Evolutionary conservation across 2,113 vertebrate genomes (phyloP).

Genomic region (Shinisaurus crocodilurus): DNA sequence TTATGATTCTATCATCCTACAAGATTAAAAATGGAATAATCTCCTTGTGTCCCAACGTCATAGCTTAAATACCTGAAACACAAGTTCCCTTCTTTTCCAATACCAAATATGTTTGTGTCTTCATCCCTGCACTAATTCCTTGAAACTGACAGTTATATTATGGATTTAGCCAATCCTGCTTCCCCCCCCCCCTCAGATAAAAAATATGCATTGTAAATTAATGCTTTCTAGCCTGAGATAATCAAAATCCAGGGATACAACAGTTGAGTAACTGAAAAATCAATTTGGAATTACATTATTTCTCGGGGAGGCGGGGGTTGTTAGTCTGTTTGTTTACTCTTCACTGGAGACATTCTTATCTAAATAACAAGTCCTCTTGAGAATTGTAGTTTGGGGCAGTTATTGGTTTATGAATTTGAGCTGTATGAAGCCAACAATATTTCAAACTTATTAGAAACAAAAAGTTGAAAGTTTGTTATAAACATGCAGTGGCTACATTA

Average conservation of each 20-base stretch:
- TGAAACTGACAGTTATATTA: slow-evolving; percentile 27
- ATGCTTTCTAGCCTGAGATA: slow-evolving; percentile 57
- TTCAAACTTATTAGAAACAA: slow-evolving; percentile 24
- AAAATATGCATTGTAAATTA: slow-evolving; percentile 41
- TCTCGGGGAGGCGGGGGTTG: slow-evolving; percentile 49
- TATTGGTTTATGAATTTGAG: slow-evolving; percentile 41
- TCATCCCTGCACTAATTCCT: slow-evolving; percentile 16
- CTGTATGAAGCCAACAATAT: slow-evolving; percentile 46
- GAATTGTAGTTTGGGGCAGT: slow-evolving; percentile 22
- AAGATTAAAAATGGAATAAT: not conserved
- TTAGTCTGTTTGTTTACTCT: slow-evolving; percentile 56
- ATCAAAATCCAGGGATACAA: slow-evolving; percentile 55
- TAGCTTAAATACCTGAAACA: not conserved
- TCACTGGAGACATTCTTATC: slow-evolving; percentile 49
- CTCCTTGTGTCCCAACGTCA: not conserved
- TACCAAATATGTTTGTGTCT: not conserved
- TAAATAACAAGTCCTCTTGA: slow-evolving; percentile 44
- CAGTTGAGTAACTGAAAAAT: slow-evolving; percentile 61
- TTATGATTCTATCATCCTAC: not conserved
- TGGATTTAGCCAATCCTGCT: slow-evolving; percentile 8
- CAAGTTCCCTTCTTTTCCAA: not conserved
- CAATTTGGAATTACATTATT: slow-evolving; percentile 59
- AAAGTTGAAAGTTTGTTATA: slow-evolving; percentile 42
- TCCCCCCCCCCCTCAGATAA: slow-evolving; percentile 21
- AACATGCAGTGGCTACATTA: slow-evolving; percentile 49